A percentile compares a stretch with the other conserved stretches of the same genome.
phyloP scores from a whole-genome alignment of 2,113 vertebrate species.

The Actenoides hombroni region DNA sequence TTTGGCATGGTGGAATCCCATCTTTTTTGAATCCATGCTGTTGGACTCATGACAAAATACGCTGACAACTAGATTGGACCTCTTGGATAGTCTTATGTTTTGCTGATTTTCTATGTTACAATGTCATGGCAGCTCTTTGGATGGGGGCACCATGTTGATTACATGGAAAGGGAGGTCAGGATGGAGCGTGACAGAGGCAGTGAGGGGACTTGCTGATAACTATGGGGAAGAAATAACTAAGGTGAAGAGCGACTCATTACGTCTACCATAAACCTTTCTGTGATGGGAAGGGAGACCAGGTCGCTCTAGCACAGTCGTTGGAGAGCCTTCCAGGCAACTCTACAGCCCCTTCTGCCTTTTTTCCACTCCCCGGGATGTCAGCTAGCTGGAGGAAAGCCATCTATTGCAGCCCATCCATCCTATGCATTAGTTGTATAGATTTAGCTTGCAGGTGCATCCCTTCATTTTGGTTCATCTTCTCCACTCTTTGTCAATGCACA shows the following conservation, averaged over 20 bases:
- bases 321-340: not conserved
- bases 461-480: not conserved
- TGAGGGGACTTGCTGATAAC: not conserved
- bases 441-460: not conserved
- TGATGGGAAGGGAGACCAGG: rapidly evolving
- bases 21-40: not conserved
- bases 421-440: not conserved
- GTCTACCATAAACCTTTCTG: not conserved
- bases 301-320: not conserved
- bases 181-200: not conserved
- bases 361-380: not conserved
- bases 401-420: not conserved
- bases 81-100: not conserved
- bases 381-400: not conserved
- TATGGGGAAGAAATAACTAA: not conserved
- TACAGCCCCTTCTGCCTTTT: not conserved
- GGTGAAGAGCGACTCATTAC: not conserved
- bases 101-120: not conserved
- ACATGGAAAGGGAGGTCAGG: not conserved
- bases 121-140: not conserved
- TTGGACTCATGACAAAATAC: not conserved
- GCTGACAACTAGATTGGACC: not conserved
- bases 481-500: not conserved
- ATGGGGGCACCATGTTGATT: not conserved
- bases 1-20: not conserved